phyloP scores from a whole-genome alignment of 2,797 vertebrate species.

The Onychomys arenicola region DNA sequence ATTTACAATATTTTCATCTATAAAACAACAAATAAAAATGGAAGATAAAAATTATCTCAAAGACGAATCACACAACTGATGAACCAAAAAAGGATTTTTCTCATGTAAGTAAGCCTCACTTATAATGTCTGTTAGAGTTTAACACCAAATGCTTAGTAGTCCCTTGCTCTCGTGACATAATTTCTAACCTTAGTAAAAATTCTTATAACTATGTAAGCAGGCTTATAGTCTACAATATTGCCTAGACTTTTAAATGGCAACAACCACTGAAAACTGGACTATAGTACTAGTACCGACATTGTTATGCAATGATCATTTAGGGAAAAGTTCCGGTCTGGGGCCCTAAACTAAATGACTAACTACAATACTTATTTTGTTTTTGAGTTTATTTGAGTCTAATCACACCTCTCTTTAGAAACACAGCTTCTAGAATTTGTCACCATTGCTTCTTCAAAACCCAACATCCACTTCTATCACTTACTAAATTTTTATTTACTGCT shows the following conservation, averaged over 20 bases:
- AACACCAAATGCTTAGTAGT: not conserved
- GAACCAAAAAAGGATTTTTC: not conserved
- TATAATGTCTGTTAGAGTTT: constrained; percentile 6
- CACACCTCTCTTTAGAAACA: not conserved
- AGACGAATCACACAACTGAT: not conserved
- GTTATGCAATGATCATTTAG: not conserved
- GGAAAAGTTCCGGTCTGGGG: not conserved
- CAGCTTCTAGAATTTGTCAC: not conserved
- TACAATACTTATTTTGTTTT: not conserved
- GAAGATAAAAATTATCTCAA: constrained; percentile 6
- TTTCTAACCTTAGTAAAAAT: constrained; percentile 5
- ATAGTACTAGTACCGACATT: not conserved
- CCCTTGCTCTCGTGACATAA: not conserved
- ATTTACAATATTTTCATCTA: not conserved
- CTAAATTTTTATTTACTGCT: not conserved
- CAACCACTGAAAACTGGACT: not conserved
- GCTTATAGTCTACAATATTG: not conserved
- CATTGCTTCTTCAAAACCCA: constrained; percentile 32
- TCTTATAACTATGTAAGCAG: not conserved
- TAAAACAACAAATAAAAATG: constrained; percentile 33
- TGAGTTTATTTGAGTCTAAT: constrained; percentile 2
- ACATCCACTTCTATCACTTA: not conserved
- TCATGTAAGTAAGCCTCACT: not conserved
- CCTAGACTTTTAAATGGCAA: not conserved
- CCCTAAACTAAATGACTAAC: constrained; percentile 14